Evolutionary conservation across 2,797 vertebrate genomes (phyloP).

Genomic region (Lepidocolaptes lacrymiger): DNA sequence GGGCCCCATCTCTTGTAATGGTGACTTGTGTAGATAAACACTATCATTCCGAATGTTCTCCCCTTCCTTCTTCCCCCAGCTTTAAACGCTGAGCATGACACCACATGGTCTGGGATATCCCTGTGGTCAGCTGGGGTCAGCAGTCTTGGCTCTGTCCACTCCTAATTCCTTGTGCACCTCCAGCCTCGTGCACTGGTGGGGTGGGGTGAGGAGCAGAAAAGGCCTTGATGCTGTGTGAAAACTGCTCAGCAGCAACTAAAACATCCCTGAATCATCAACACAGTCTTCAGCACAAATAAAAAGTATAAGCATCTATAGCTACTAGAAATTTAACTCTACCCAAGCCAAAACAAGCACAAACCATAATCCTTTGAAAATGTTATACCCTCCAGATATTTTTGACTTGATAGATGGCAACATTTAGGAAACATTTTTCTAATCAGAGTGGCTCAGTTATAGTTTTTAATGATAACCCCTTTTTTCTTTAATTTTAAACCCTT

Average conservation of each 20-base stretch:
- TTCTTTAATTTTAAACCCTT: not conserved
- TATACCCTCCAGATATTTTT: not conserved
- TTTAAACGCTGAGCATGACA: not conserved
- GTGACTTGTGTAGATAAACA: not conserved
- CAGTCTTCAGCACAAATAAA: not conserved
- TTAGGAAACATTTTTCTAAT: not conserved
- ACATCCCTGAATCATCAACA: not conserved
- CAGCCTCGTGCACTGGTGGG: not conserved
- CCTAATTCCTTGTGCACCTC: not conserved
- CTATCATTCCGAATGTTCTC: not conserved
- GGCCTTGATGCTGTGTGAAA: not conserved
- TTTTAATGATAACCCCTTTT: not conserved
- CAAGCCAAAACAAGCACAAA: not conserved
- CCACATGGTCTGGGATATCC: not conserved
- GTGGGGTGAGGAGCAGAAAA: not conserved
- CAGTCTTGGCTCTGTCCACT: not conserved
- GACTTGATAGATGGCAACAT: not conserved
- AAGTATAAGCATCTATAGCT: not conserved
- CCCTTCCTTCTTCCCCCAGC: not conserved
- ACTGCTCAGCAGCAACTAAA: not conserved
- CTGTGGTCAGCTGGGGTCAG: not conserved
- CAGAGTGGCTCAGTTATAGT: not conserved
- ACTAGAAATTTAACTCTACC: not conserved
- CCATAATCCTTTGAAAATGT: not conserved
- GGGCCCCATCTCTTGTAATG: rapidly evolving